Base-by-base conservation (phyloP, 2,797 vertebrate species). In the Lophius americanus region DNA sequence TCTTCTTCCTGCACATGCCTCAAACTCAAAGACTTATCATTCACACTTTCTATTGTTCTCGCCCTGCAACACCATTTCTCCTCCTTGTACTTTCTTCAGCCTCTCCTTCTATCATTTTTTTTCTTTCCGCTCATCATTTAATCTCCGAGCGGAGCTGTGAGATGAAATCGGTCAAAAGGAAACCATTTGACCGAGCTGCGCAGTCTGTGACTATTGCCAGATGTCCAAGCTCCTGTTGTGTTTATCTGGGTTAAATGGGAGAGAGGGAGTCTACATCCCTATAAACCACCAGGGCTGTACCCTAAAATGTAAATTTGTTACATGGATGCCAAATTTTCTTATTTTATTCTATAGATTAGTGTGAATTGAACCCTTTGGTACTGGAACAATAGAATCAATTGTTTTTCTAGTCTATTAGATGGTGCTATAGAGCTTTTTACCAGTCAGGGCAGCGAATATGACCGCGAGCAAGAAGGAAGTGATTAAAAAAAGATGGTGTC, bases 21-120 rank as follows among this genome's bases (percentile, higher is more conserved):
- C 54, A 78, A 79, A 76, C 79, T 77, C 82, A 73, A 70, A 84
- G 78, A 81, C 76, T 23, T 64, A 80, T 87, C 83, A 79, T 85
- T 78, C 79, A 80, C 11, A n/a, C 70, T 81, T 65, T 80, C 68
- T 78, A 59, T 84, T 81, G 50, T 54, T 61, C 51, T 70, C 76
- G 66, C 63, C 74, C 61, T 51, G 46, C 66, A 68, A 53, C 1
- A 9, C 73, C 73, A 74, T 69, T 76, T 79, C 54, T 73, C 64
- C 65, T 64, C 63, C 58, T 64, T 33, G 52, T 72, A 60, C 66
- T 74, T 84, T 74, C 77, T 65, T 80, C 74, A 64, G 70, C 54
- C 59, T 57, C 54, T 79, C 73, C 64, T 63, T 74, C 42, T 64
- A 81, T 85, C 81, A 75, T 81, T 85, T 81, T 54, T 63, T 87